Conservation (phyloP, 2,113 vertebrate species). For the Callithrix jacchus region DNA sequence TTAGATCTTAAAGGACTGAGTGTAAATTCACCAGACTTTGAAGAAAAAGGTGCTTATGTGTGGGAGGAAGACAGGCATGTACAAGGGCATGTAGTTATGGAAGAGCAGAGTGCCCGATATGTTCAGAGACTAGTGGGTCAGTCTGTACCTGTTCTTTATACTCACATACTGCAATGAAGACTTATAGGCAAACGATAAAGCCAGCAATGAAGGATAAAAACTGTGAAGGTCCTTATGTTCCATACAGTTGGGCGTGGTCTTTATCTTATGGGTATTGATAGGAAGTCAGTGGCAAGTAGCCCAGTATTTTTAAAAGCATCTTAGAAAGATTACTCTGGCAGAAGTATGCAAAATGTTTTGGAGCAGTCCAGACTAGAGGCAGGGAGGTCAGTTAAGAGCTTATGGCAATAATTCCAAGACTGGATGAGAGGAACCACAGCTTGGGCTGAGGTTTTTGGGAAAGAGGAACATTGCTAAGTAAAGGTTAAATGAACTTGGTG, state of each 20-base stretch:
- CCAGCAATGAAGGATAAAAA: background rate
- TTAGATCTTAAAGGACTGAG: background rate
- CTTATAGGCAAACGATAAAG: background rate
- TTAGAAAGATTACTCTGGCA: background rate
- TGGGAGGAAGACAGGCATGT: background rate
- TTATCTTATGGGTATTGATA: background rate
- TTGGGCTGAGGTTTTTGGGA: background rate
- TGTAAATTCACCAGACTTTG: background rate
- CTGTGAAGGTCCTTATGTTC: background rate
- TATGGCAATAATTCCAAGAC: background rate
- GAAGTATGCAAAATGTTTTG: background rate
- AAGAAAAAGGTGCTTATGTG: background rate
- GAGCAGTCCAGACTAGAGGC: background rate
- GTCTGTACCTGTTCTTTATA: background rate
- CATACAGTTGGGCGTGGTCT: background rate
- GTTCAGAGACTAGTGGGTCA: background rate
- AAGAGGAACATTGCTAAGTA: background rate
- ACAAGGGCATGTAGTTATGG: no score
- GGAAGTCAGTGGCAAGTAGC: background rate
- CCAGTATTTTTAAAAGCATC: background rate
- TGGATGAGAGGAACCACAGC: background rate
- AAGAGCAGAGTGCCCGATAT: background rate
- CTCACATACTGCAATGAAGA: background rate
- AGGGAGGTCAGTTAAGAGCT: background rate
- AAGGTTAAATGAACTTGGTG: background rate